Conservation (phyloP, 2,113 vertebrate species). For the Fulmarus glacialis region DNA sequence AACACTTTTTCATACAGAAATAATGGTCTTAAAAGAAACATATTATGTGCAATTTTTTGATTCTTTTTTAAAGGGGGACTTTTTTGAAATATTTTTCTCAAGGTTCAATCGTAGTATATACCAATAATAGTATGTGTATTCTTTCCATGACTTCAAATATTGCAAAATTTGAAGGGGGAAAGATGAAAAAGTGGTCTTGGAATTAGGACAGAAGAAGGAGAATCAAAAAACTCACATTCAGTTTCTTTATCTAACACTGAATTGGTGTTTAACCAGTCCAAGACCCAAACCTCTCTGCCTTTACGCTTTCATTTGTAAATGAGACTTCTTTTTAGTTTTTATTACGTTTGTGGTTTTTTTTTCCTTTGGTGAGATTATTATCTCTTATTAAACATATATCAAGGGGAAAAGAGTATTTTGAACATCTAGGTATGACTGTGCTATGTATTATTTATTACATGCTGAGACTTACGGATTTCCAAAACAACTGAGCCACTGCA, state of each 20-base stretch:
- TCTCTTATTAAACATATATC: not conserved
- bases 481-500: not conserved
- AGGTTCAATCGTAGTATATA: not conserved
- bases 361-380: not conserved
- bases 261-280: not conserved
- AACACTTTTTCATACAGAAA: not conserved
- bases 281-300: not conserved
- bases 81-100: not conserved
- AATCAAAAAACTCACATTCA: not conserved
- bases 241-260: not conserved
- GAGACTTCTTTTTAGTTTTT: not conserved
- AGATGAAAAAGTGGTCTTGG: not conserved
- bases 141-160: not conserved
- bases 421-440: not conserved
- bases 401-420: not conserved
- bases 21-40: not conserved
- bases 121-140: not conserved
- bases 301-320: not conserved
- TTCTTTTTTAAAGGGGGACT: not conserved
- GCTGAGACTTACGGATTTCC: not conserved
- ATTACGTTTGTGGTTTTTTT: not conserved
- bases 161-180: not conserved
- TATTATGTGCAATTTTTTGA: not conserved
- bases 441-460: not conserved
- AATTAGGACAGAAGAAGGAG: not conserved